phyloP scores from a whole-genome alignment of 2,797 vertebrate genomes.

The Acipenser ruthenus region DNA sequence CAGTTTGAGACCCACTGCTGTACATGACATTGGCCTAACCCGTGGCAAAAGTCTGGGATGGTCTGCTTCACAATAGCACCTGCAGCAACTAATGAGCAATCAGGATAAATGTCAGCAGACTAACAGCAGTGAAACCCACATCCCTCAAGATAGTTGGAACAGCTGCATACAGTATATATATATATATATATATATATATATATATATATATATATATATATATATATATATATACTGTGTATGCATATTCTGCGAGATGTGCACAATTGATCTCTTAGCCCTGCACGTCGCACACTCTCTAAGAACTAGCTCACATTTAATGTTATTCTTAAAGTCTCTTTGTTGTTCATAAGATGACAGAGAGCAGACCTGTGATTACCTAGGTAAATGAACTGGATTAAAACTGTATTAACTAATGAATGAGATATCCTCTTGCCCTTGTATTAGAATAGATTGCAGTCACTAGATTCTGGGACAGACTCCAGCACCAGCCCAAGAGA shows the following conservation, averaged over 20 bases:
- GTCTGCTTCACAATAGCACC: not conserved
- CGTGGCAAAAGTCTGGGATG: not conserved
- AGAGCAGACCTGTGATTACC: slow-evolving; percentile 2
- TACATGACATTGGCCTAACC: not conserved
- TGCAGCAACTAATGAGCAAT: not conserved
- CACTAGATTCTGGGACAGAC: slow-evolving; percentile 10
- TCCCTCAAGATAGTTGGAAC: no score
- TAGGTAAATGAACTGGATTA: slow-evolving; percentile 7
- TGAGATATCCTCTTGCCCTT: slow-evolving; percentile 4
- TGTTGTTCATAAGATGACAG: not conserved
- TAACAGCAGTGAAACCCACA: not conserved
- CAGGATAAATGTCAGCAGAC: not conserved
- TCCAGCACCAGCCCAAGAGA: slow-evolving; percentile 14
- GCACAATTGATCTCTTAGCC: no score
- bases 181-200: no score
- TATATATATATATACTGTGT: no score
- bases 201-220: no score
- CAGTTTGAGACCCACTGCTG: no score
- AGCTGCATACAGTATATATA: no score
- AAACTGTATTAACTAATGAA: slow-evolving; percentile 6
- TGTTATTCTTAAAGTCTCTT: no score
- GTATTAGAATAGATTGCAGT: not conserved
- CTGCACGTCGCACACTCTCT: no score
- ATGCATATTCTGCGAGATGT: no score
- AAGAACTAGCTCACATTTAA: no score